These are phyloP conservation scores for Oryzias melastigma DNA, from an alignment of 2,113 vertebrate species.

Conservation along the genomic window DNA sequence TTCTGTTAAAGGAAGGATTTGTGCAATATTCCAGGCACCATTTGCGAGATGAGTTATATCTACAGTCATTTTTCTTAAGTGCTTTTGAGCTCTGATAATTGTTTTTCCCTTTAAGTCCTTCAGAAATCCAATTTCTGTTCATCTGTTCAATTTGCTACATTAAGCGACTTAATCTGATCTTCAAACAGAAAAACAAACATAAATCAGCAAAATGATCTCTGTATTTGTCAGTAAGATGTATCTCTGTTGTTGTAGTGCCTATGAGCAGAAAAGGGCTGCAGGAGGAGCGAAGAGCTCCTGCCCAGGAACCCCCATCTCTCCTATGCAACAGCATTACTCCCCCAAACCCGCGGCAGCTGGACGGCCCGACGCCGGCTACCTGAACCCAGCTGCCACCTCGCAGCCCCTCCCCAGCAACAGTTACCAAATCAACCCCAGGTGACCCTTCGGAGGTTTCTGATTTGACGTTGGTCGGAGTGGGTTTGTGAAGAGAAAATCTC, in stretches of 20 bases:
- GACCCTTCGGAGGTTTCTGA: neutral
- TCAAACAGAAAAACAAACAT: neutral
- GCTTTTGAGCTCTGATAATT: neutral
- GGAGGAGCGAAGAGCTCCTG: slow-evolving; percentile 81
- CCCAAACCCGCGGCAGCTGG: slow-evolving; percentile 76
- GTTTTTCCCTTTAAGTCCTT: neutral
- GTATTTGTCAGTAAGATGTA: neutral
- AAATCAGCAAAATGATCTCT: neutral
- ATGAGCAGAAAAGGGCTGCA: slow-evolving; percentile 83
- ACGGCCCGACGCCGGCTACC: slow-evolving; percentile 83
- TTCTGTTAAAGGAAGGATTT: too few species aligned
- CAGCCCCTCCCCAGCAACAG: slow-evolving; percentile 81
- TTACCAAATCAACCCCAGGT: slow-evolving; percentile 79
- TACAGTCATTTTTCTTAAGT: too few species aligned
- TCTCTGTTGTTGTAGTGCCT: slow-evolving; percentile 80
- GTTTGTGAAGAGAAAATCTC: slow-evolving; percentile 4
- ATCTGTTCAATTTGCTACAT: too few species aligned
- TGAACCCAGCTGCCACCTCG: slow-evolving; percentile 78
- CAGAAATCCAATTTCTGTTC: too few species aligned
- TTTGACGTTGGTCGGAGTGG: neutral
- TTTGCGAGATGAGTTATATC: too few species aligned
- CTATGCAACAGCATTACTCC: slow-evolving; percentile 84
- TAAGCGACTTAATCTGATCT: too few species aligned
- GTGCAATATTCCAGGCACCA: too few species aligned
- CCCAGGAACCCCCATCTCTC: slow-evolving; percentile 81